phyloP scores from a whole-genome alignment of 1,140 invertebrate species.

The Drosophila tropicalis region DNA sequence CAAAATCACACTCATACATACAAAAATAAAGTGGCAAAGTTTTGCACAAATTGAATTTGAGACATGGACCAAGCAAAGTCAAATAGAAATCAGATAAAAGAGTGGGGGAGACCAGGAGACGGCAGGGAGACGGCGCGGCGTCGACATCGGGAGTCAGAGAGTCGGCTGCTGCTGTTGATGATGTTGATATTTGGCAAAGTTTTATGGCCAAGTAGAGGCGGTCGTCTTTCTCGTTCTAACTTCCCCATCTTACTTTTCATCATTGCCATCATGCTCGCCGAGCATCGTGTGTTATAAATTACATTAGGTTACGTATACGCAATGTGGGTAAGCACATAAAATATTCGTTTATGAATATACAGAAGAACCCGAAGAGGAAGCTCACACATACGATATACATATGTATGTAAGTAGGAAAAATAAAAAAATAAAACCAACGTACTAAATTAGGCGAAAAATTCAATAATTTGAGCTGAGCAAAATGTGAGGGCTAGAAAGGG shows the following conservation, averaged over 20 bases:
- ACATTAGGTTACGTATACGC: constrained; percentile 76
- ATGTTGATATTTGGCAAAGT: constrained; percentile 43
- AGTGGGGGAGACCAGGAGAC: neutral
- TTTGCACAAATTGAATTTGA: constrained; percentile 59
- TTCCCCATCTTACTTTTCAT: neutral
- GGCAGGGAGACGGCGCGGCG: neutral
- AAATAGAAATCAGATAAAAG: constrained; percentile 34
- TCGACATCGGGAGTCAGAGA: neutral
- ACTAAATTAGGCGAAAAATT: constrained; percentile 75
- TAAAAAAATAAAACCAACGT: constrained; percentile 43
- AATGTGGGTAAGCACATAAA: constrained; percentile 66
- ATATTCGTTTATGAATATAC: constrained; percentile 70
- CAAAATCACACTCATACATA: too few relatives aligned
- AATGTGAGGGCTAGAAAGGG: neutral
- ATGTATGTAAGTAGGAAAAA: neutral
- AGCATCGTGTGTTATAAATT: constrained; percentile 59
- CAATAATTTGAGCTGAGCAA: constrained; percentile 59
- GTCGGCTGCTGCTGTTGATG: constrained; percentile 13
- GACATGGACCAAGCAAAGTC: constrained; percentile 34
- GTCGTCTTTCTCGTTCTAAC: neutral
- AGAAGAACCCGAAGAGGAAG: constrained; percentile 9
- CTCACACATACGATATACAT: too few relatives aligned
- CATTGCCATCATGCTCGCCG: neutral
- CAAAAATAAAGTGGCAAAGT: constrained; percentile 45
- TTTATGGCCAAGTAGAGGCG: constrained; percentile 36